Conservation (phyloP, 2,113 vertebrate species). For the Leucopternis melanops region DNA sequence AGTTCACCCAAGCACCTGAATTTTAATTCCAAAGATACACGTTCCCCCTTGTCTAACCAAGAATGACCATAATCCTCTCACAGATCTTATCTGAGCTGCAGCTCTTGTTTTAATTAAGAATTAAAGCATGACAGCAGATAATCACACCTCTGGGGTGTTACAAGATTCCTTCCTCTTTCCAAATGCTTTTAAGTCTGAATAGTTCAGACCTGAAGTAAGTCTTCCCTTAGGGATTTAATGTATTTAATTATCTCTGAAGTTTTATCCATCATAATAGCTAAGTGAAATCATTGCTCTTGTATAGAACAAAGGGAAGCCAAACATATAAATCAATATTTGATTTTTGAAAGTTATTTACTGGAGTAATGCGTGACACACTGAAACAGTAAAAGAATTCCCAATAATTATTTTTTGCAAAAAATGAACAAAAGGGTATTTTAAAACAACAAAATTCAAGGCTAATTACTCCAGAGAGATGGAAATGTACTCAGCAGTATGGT, state of each 20-base stretch:
- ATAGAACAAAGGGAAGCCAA: conserved; percentile 50
- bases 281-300: conserved; percentile 56
- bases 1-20: background rate
- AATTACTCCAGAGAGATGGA: background rate
- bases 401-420: background rate
- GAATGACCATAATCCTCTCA: conserved; percentile 45
- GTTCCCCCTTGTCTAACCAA: background rate
- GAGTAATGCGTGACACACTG: background rate
- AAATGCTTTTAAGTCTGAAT: conserved; percentile 57
- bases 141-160: conserved; percentile 57
- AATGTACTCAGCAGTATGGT: background rate
- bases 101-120: conserved; percentile 72
- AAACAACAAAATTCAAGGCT: background rate
- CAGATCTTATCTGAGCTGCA: conserved; percentile 26
- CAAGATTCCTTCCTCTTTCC: conserved; percentile 19
- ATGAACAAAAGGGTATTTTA: background rate
- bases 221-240: conserved; percentile 59
- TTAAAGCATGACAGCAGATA: conserved; percentile 60
- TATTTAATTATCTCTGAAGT: conserved; percentile 69
- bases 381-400: background rate
- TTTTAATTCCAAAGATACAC: background rate
- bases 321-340: conserved; percentile 63
- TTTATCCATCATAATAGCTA: conserved; percentile 62
- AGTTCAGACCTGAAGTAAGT: conserved; percentile 54
- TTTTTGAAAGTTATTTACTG: conserved; percentile 52